Evolutionary conservation across 1,140 invertebrate genomes (phyloP), one percentile per base, ranked within the genome.

Genomic region (Dolichoris vasculosae): DNA sequence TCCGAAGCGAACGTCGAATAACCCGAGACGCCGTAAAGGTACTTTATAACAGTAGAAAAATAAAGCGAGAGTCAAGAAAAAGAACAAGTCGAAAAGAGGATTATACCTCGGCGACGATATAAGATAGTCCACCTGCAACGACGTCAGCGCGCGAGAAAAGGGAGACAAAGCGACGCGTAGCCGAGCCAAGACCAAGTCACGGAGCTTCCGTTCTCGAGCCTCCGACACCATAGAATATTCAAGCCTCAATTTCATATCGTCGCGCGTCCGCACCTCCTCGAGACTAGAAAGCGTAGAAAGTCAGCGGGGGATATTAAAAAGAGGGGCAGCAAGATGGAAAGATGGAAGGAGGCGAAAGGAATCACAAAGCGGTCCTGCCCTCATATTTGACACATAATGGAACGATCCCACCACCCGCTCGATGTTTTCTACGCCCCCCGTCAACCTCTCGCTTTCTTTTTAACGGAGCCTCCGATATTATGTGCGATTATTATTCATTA

Each of bases 181-280:
- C 38, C 69, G 4, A n/a, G 23, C 23, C 69, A 40, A 40, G 51
- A 38, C 30, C n/a, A 55, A 67, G 46, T 30, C 55, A 35, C 15
- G 38, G 11, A 71, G 32, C 48, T 64, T 38, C 32, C 51, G 55
- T 26, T 26, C 55, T 59, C 55, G 55, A 59, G 55, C 32, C 67
- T 32, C 17, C 35, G 48, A 87, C 89, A 86, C 92, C 91, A 92
- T 93, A 90, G 91, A 93, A 93, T 93, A 93, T 93, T 93, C 91
- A 93, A 93, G 91, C 90, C 91, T 93, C 92, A 92, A 92, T 93
- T 93, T 93, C 93, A 92, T 93, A 92, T 90, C 90, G 86, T 88
- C 84, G 87, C 88, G 84, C 86, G 87, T 88, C 88, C 83, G 87
- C 86, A 86, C 84, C 86, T 83, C 84, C 35, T 40, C 78, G 55